phyloP scores from a whole-genome alignment of 2,888 invertebrate species.

The Luperina nickerlii region DNA sequence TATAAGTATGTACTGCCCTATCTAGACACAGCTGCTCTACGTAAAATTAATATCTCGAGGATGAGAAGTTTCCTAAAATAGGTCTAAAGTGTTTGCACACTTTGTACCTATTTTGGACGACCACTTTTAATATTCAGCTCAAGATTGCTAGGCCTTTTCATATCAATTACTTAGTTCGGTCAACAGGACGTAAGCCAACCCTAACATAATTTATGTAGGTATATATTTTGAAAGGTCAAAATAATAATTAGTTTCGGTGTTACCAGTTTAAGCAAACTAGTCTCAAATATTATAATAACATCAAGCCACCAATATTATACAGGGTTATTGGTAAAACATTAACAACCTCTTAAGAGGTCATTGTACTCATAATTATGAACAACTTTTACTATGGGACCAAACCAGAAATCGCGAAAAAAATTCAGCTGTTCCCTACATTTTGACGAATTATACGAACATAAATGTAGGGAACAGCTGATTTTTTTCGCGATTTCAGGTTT shows the following conservation, averaged over 20 bases:
- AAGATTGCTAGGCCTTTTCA: background rate
- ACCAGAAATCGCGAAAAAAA: too few species aligned
- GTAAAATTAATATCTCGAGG: background rate
- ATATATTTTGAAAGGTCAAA: background rate
- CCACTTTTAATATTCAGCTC: background rate
- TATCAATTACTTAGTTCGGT: background rate
- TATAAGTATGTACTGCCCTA: background rate
- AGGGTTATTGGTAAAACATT: too few species aligned
- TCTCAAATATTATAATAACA: background rate
- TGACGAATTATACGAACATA: too few species aligned
- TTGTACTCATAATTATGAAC: too few species aligned
- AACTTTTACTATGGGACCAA: too few species aligned
- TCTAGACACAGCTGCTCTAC: background rate
- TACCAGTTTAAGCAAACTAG: background rate
- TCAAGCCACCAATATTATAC: background rate
- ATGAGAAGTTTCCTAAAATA: background rate
- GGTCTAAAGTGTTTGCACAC: background rate
- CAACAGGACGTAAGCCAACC: background rate
- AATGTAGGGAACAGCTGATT: too few species aligned
- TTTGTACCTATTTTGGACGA: background rate
- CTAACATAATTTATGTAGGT: background rate
- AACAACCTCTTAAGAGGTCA: too few species aligned
- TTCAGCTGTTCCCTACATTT: too few species aligned
- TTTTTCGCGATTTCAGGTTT: too few species aligned
- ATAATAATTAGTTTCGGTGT: background rate